Base-by-base conservation (phyloP, 2,113 vertebrate species). In the Channa argus region DNA sequence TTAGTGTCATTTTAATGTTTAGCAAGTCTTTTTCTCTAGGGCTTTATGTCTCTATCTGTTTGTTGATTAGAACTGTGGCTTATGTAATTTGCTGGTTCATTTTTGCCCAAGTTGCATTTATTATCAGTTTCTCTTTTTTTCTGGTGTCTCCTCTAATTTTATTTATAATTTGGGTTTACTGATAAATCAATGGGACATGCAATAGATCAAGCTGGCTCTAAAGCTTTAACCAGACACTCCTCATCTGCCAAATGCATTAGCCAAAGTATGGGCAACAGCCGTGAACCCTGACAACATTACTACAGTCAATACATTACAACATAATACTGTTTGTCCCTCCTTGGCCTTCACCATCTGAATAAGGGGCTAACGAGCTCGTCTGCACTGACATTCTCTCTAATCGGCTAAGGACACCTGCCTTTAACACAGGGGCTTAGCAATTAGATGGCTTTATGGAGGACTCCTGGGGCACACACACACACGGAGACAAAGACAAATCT, bases 351-450 rank as follows among this genome's bases (percentile, higher is more conserved):
- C 37, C 36, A 41, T 10, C 24, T 39, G 34, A 47, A 8, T 2
- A 10, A 61, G 12, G 36, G 47, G 70, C 56, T 60, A 51, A 55
- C 58, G 41, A 66, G 12, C 74, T 39, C 2, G 54, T 73, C 58
- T 44, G 43, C 14, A 1, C 45, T 34, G 56, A 80, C 71, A 58
- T 43, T 33, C 69, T 55, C 13, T 12, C 47, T 87, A 82, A 83
- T 88, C 64, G 50, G 51, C 60, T 68, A 77, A 84, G 73, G 50
- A 63, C 24, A 24, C 51, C 72, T 44, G 51, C 14, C 61, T 69
- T 63, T 51, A 63, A 71, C 77, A 77, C 81, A 71, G 60, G 47
- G 67, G 74, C 71, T 82, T 74, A 80, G 53, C 86, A 77, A 89
- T 85, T 78, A 82, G 62, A 54, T 66, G 77, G 82, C 66, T 75